Conservation (phyloP, 2,797 vertebrate genomes). For the Graptemys geographica region DNA sequence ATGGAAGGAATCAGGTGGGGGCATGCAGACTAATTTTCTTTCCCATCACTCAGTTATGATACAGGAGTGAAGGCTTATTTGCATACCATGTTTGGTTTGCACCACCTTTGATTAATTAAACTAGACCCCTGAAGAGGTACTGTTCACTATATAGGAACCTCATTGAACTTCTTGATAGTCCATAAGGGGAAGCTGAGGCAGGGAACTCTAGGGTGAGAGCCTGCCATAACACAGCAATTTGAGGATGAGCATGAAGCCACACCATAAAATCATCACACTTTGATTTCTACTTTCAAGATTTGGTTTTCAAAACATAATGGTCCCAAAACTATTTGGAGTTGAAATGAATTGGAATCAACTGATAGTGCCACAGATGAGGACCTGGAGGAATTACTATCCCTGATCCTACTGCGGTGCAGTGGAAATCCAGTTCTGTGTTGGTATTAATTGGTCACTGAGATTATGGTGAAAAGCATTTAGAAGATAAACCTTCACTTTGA, state of each 20-base stretch:
- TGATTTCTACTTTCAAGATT: not conserved
- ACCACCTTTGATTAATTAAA: not conserved
- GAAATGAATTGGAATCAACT: not conserved
- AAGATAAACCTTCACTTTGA: not conserved
- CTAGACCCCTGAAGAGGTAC: not conserved
- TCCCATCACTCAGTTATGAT: not conserved
- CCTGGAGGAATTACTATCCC: not conserved
- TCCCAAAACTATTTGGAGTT: not conserved
- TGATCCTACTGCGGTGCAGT: not conserved
- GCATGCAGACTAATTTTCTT: not conserved
- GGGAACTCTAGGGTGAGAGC: not conserved
- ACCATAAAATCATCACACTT: not conserved
- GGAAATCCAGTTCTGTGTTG: not conserved
- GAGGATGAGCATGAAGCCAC: not conserved
- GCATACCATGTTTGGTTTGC: not conserved
- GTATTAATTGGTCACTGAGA: not conserved
- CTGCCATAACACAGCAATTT: not conserved
- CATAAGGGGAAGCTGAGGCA: not conserved
- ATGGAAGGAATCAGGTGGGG: not conserved
- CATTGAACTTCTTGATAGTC: not conserved
- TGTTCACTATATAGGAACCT: not conserved
- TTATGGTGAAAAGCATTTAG: not conserved
- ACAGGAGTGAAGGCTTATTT: not conserved
- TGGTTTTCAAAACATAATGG: not conserved
- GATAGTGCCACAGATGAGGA: not conserved